Conservation (phyloP, 2,797 vertebrate genomes). For the Remorina albescens region DNA sequence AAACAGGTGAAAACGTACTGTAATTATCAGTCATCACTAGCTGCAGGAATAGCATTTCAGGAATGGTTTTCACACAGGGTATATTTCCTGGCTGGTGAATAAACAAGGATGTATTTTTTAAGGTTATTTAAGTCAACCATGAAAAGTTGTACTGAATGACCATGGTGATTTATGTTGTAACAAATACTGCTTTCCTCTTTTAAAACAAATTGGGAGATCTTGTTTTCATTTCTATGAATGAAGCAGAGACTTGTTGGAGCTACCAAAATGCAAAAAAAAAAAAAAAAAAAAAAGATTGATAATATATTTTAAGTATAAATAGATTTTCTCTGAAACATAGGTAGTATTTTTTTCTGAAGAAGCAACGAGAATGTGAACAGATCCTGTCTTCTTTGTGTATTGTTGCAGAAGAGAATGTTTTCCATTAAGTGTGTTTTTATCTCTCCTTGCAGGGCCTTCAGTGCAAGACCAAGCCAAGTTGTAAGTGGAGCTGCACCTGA, state of each 20-base stretch:
- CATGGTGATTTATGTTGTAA: not conserved
- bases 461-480: conserved; percentile 69
- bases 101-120: conserved; percentile 9
- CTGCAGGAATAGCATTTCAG: not conserved
- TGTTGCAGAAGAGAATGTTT: not conserved
- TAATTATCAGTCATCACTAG: not conserved
- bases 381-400: conserved; percentile 18
- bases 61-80: not conserved
- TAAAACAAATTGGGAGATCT: not conserved
- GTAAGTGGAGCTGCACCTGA: conserved; percentile 70
- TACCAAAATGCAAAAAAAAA: too few species aligned
- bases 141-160: not conserved
- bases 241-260: not conserved
- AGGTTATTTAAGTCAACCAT: not conserved
- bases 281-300: too few species aligned
- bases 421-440: not conserved
- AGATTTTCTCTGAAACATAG: not conserved
- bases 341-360: not conserved
- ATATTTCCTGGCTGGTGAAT: not conserved
- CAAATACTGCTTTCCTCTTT: too few species aligned
- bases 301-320: not conserved
- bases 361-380: conserved; percentile 64
- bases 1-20: not conserved
- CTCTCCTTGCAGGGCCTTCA: conserved; percentile 74
- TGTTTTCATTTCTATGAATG: not conserved